A percentile compares a stretch with the other conserved stretches of the same genome.
These are phyloP conservation scores for Euwallacea fornicatus DNA, from an alignment of 1,140 invertebrate genomes.

Conservation along the genomic window DNA sequence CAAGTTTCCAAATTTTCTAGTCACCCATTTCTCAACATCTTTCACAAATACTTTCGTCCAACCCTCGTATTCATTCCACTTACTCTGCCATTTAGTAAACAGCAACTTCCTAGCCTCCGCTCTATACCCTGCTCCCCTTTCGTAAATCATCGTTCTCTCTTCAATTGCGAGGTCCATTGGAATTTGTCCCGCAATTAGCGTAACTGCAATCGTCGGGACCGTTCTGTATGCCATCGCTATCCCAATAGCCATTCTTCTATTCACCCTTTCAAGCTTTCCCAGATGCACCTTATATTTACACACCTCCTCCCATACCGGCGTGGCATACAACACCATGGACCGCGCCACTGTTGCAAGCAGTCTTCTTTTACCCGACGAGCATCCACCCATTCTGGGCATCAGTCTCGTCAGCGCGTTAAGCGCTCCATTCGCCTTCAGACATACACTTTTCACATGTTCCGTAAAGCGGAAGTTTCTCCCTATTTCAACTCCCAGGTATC, in stretches of 20 bases:
- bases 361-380: neutral
- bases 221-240: slow-evolving; percentile 24
- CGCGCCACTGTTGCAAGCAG: neutral
- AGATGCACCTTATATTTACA: slow-evolving; percentile 6
- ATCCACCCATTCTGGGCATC: slow-evolving; percentile 5
- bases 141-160: neutral
- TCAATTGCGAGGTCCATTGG: neutral
- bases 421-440: neutral
- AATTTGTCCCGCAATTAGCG: slow-evolving; percentile 1
- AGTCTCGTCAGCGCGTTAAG: neutral
- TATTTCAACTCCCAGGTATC: neutral
- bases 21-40: slow-evolving; percentile 12
- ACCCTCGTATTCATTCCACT: slow-evolving; percentile 15
- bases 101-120: neutral
- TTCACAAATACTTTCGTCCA: slow-evolving; percentile 27
- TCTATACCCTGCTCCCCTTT: neutral
- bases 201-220: slow-evolving; percentile 1
- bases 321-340: slow-evolving; percentile 15
- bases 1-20: slow-evolving; percentile 8
- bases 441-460: neutral
- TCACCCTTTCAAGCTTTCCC: neutral
- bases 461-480: neutral
- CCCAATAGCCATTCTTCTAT: slow-evolving; percentile 24
- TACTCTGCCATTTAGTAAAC: slow-evolving; percentile 9
- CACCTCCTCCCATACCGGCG: slow-evolving; percentile 20